Percentiles rank a stretch among this genome's conserved stretches.
phyloP scores from a whole-genome alignment of 2,797 vertebrate species.

The Stomatorhinus walkeri region DNA sequence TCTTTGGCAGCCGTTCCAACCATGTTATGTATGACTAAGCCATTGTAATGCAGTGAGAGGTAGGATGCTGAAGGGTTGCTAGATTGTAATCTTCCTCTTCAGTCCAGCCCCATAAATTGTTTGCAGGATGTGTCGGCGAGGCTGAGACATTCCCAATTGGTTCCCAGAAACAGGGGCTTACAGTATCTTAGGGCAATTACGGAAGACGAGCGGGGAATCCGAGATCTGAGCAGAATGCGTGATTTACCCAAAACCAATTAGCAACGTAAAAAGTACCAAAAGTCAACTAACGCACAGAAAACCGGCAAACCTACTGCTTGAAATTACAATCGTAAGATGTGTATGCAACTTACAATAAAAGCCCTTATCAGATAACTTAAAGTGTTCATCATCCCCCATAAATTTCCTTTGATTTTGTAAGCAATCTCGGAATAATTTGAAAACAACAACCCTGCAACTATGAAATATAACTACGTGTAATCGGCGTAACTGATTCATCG shows the following conservation, averaged over 20 bases:
- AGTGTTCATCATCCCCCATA: neutral
- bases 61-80: neutral
- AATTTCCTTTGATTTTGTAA: neutral
- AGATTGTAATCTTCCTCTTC: neutral
- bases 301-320: neutral
- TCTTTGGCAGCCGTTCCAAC: neutral
- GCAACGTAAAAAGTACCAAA: neutral
- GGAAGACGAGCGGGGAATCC: neutral
- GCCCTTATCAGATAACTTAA: neutral
- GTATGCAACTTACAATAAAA: neutral
- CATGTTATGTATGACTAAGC: neutral
- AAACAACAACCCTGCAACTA: neutral
- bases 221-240: neutral
- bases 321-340: neutral
- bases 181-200: neutral
- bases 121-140: neutral
- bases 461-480: neutral
- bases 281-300: neutral
- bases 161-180: neutral
- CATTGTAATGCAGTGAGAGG: neutral
- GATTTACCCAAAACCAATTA: constrained; percentile 1
- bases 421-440: neutral
- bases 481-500: neutral
- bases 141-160: neutral
- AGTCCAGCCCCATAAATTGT: neutral